Conservation (phyloP, 2,888 invertebrate species). For the Erebia epiphron region DNA sequence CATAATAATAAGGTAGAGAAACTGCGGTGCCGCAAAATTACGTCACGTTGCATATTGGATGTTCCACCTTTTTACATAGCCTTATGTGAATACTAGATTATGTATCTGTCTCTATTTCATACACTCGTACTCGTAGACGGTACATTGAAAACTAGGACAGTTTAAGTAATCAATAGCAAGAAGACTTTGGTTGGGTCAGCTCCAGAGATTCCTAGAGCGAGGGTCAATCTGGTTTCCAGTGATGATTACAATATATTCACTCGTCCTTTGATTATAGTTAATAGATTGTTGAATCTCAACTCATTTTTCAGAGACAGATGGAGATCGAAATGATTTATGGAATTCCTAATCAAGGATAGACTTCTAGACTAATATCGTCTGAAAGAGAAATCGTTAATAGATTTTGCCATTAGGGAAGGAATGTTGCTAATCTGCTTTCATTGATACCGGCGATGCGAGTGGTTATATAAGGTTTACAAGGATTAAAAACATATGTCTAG, state of each 20-base stretch:
- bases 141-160: conserved; percentile 2
- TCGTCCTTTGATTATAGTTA: too few species aligned
- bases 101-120: neutral
- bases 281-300: too few species aligned
- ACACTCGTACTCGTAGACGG: neutral
- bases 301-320: neutral
- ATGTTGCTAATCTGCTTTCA: conserved; percentile 2
- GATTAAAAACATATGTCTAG: neutral
- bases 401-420: conserved; percentile 10
- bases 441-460: neutral
- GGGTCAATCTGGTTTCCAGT: too few species aligned
- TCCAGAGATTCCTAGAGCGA: neutral
- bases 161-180: neutral
- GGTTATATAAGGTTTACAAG: neutral
- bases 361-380: conserved; percentile 1
- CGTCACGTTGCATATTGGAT: conserved; percentile 29
- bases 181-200: too few species aligned
- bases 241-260: too few species aligned
- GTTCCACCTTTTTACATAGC: neutral
- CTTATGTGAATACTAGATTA: neutral
- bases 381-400: conserved; percentile 9
- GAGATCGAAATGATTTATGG: neutral
- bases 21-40: conserved; percentile 30
- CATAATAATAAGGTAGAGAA: conserved; percentile 30
- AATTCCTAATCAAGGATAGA: neutral